phyloP scores from a whole-genome alignment of 1,140 invertebrate genomes.

The Drosophila pandora region DNA sequence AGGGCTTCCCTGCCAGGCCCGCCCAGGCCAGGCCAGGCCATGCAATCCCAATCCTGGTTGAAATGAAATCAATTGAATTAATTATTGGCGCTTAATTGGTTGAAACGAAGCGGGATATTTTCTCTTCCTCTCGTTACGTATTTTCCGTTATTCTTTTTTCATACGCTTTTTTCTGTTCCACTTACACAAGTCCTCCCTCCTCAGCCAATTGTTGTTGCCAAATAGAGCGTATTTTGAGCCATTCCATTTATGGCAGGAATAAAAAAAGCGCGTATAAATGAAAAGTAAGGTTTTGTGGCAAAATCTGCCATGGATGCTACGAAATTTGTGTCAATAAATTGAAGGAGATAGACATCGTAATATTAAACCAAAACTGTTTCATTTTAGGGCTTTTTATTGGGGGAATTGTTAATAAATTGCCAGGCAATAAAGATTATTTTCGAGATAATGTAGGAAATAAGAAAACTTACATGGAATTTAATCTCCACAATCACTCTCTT shows the following conservation, averaged over 20 bases:
- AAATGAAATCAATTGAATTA: slow-evolving; percentile 82
- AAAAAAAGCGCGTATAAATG: slow-evolving; percentile 1
- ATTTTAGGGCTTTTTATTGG: too few species aligned
- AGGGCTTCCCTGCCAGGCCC: neutral
- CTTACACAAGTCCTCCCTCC: slow-evolving; percentile 19
- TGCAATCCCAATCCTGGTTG: slow-evolving; percentile 39
- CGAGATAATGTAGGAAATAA: neutral
- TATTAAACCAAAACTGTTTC: neutral
- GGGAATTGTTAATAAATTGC: too few species aligned
- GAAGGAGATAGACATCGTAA: neutral
- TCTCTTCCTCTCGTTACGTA: neutral
- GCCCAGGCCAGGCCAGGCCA: neutral
- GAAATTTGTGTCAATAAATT: slow-evolving; percentile 1
- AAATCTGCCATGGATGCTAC: slow-evolving; percentile 1
- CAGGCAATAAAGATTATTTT: too few species aligned
- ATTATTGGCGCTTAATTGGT: slow-evolving; percentile 82
- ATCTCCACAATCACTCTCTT: too few species aligned
- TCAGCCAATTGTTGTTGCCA: slow-evolving; percentile 68
- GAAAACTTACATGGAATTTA: neutral
- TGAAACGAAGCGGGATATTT: slow-evolving; percentile 70
- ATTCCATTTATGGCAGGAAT: slow-evolving; percentile 71
- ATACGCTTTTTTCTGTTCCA: slow-evolving; percentile 6
- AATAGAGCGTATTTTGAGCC: slow-evolving; percentile 79
- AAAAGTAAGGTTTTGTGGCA: neutral
- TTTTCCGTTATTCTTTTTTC: neutral